Evolutionary conservation across 2,797 vertebrate species (phyloP).

Genomic region (Anguilla obscura): DNA sequence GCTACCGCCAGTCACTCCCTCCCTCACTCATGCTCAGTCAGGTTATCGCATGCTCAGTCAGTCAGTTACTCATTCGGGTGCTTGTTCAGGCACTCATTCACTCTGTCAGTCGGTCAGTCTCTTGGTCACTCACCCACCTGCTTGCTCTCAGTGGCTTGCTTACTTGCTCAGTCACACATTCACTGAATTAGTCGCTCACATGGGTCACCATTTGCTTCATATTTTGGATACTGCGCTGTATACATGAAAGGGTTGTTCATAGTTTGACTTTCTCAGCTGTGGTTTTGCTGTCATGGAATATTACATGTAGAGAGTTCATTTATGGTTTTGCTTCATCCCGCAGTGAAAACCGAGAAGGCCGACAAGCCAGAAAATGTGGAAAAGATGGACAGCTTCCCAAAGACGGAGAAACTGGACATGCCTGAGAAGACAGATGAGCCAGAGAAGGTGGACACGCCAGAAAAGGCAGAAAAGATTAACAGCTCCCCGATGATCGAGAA

Average conservation of each 20-base stretch:
- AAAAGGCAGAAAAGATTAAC: conserved; percentile 61
- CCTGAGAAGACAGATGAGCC: conserved; percentile 33
- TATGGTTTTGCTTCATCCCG: conserved; percentile 38
- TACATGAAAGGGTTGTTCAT: background rate
- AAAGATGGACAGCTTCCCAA: conserved; percentile 55
- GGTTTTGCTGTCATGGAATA: background rate
- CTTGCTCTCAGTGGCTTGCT: background rate
- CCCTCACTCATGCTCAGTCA: background rate
- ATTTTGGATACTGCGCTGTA: background rate
- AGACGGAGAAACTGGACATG: conserved; percentile 38
- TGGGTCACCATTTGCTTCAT: too few relatives aligned
- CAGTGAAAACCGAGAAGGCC: conserved; percentile 73
- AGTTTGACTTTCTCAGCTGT: background rate
- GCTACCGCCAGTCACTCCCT: background rate
- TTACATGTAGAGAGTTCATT: background rate
- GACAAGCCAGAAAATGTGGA: conserved; percentile 61
- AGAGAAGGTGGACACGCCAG: conserved; percentile 37
- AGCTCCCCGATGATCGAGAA: background rate
- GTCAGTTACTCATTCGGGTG: background rate
- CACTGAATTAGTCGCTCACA: background rate
- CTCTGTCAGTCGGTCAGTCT: background rate
- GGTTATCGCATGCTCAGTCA: background rate
- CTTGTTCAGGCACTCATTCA: background rate
- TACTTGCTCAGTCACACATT: background rate
- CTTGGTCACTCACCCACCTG: background rate